Conservation (phyloP, 2,113 vertebrate genomes). For the Bubo blakistoni region DNA sequence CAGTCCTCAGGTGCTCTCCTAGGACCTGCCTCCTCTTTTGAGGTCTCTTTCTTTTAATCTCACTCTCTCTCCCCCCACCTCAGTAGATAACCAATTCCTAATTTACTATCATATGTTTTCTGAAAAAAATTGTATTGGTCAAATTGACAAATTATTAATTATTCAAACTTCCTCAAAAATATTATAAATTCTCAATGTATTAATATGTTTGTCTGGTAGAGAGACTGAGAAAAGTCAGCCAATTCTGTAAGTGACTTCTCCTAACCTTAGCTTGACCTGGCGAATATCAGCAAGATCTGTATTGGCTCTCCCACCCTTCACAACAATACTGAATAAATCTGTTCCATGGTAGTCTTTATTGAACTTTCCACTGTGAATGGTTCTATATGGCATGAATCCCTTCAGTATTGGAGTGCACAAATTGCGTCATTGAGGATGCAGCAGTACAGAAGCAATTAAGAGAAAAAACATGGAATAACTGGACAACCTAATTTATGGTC, state of each 20-base stretch:
- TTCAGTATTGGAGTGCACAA: background rate
- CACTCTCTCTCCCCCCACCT: background rate
- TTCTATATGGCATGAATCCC: background rate
- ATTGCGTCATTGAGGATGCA: background rate
- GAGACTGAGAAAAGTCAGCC: background rate
- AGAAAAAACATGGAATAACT: slow-evolving; percentile 54
- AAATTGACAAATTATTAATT: background rate
- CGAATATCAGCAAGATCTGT: background rate
- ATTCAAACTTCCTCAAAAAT: background rate
- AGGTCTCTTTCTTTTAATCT: background rate
- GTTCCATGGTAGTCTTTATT: background rate
- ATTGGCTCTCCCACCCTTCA: background rate
- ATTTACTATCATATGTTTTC: background rate
- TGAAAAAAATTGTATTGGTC: background rate
- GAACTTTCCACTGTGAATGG: background rate
- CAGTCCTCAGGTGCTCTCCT: background rate
- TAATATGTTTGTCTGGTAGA: background rate
- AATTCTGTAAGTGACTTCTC: background rate
- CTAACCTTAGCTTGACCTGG: background rate
- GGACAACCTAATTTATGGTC: slow-evolving; percentile 32
- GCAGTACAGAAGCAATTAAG: slow-evolving; percentile 53
- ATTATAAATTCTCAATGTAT: background rate
- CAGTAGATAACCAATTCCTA: background rate
- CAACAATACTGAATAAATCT: background rate
- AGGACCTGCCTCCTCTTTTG: background rate